Conservation (phyloP, 2,797 vertebrate species). For the Rhinichthys osculus region DNA sequence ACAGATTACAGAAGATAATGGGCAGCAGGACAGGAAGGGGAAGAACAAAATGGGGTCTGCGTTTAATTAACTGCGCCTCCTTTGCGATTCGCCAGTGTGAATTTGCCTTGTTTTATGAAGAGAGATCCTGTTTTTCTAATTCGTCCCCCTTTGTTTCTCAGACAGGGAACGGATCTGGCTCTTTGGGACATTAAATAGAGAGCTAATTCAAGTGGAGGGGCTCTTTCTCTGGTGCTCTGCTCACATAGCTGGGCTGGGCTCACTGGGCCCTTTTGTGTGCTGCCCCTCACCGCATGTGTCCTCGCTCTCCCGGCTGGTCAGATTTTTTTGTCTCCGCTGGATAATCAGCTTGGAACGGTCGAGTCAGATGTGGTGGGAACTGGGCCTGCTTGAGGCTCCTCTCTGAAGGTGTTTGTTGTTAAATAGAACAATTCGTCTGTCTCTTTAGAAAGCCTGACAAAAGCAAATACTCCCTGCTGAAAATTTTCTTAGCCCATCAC, state of each 20-base stretch:
- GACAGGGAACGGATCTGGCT: slow-evolving; percentile 89
- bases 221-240: slow-evolving; percentile 80
- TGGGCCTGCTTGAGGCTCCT: slow-evolving; percentile 90
- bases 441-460: slow-evolving; percentile 97
- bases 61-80: slow-evolving; percentile 91
- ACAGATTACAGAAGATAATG: slow-evolving; percentile 27
- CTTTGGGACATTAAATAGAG: slow-evolving; percentile 90
- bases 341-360: slow-evolving; percentile 93
- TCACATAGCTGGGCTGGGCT: slow-evolving; percentile 78
- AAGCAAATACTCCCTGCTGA: slow-evolving; percentile 96
- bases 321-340: slow-evolving; percentile 84
- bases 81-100: slow-evolving; percentile 86
- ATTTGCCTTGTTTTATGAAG: slow-evolving; percentile 93
- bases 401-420: slow-evolving; percentile 97
- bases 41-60: slow-evolving; percentile 83
- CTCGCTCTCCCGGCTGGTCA: slow-evolving; percentile 89
- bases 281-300: slow-evolving; percentile 90
- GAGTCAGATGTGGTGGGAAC: slow-evolving; percentile 96
- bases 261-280: slow-evolving; percentile 88
- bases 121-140: slow-evolving; percentile 91
- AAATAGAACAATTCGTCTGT: slow-evolving; percentile 97
- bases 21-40: slow-evolving; percentile 76
- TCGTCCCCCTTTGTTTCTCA: slow-evolving; percentile 89
- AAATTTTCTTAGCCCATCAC: slow-evolving; percentile 94
- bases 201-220: slow-evolving; percentile 89